These are phyloP conservation scores for Clangula hyemalis DNA, from an alignment of 2,797 vertebrate genomes.

Conservation along the genomic window DNA sequence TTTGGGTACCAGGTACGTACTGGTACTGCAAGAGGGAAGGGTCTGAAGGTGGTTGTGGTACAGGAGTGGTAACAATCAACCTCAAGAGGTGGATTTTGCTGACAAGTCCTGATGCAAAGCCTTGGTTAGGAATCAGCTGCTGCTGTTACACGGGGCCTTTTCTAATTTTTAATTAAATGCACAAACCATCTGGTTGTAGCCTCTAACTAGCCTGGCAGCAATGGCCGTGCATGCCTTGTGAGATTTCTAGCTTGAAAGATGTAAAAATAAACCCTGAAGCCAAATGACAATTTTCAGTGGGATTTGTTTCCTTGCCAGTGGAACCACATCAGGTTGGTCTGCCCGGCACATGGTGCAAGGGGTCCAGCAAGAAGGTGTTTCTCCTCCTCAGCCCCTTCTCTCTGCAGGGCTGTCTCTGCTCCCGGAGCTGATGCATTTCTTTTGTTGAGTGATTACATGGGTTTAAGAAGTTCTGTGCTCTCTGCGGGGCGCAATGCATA, in stretches of 20 bases:
- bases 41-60: background rate
- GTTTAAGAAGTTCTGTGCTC: constrained; percentile 3
- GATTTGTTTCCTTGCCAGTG: background rate
- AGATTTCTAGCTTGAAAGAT: background rate
- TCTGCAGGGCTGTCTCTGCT: background rate
- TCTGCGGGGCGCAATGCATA: constrained; percentile 17
- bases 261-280: constrained; percentile 11
- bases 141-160: background rate
- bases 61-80: background rate
- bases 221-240: background rate
- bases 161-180: background rate
- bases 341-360: background rate
- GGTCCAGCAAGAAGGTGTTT: background rate
- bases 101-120: background rate
- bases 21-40: background rate
- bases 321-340: background rate
- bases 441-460: constrained; percentile 57
- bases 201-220: background rate
- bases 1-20: background rate
- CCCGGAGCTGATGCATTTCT: constrained; percentile 3
- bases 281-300: background rate
- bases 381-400: constrained; percentile 13
- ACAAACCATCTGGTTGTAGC: background rate
- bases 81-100: background rate
- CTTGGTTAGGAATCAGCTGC: background rate